phyloP scores from a whole-genome alignment of 2,797 vertebrate genomes.

The Karalla daura region DNA sequence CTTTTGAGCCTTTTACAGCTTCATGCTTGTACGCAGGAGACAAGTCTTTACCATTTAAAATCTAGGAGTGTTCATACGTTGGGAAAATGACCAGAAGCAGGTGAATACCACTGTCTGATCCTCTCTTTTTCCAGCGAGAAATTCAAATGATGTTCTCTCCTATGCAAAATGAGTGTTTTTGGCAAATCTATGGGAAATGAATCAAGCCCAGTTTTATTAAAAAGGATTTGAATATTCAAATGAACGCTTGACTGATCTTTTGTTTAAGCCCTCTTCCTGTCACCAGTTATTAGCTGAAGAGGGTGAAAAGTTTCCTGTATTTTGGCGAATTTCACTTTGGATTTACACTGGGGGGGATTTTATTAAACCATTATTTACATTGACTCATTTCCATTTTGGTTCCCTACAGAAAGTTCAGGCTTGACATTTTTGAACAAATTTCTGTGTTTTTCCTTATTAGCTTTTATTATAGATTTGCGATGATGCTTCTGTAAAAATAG shows the following conservation, averaged over 20 bases:
- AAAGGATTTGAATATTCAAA: slow-evolving; percentile 88
- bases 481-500: slow-evolving; percentile 73
- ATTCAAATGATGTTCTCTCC: slow-evolving; percentile 77
- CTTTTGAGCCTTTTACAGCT: not conserved
- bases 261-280: slow-evolving; percentile 85
- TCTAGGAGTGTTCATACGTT: not conserved
- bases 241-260: slow-evolving; percentile 87
- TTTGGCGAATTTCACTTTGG: slow-evolving; percentile 81
- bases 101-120: slow-evolving; percentile 49
- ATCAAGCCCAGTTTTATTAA: slow-evolving; percentile 83
- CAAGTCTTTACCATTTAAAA: slow-evolving; percentile 1
- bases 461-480: slow-evolving; percentile 77
- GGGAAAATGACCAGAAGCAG: slow-evolving; percentile 58
- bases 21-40: slow-evolving; percentile 1
- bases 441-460: slow-evolving; percentile 71
- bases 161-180: slow-evolving; percentile 74
- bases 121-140: slow-evolving; percentile 42
- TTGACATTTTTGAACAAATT: slow-evolving; percentile 85
- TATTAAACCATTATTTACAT: slow-evolving; percentile 88
- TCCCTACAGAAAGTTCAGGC: slow-evolving; percentile 78
- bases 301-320: slow-evolving; percentile 82
- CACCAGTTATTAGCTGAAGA: slow-evolving; percentile 86
- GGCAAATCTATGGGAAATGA: slow-evolving; percentile 80
- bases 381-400: slow-evolving; percentile 84
- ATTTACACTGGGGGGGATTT: slow-evolving; percentile 82